Base-by-base conservation (phyloP, 2,113 vertebrate species). In the Dryoscopus gambensis region DNA sequence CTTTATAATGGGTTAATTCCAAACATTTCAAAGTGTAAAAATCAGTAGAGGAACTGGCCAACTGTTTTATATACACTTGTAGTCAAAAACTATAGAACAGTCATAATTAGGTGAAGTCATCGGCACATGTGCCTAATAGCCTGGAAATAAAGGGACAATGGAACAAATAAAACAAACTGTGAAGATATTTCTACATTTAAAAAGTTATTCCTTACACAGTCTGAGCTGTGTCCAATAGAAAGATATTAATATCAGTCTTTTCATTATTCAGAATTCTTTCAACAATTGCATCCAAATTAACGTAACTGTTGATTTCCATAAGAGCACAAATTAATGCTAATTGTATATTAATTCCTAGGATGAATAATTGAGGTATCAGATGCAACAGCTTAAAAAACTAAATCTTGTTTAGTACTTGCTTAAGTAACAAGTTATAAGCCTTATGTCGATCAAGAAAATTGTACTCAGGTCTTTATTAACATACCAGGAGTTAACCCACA, bases 361-460 rank as follows among this genome's bases (percentile, higher is more conserved):
- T 96, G 96, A 98, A 97, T 97, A 98, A 97, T 93, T 97, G 97
- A 98, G 59, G 95, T 97, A 98, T 97, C 95, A 94, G 87, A 97
- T 96, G 93, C 94, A 97, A 84, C 46, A 56, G 47, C 93, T 97
- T 65, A 96, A 95, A 98, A 98, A 96, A 28, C 77, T 87, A 85
- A 96, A 96, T 97, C 92, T 96, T 97, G 67, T 97, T 97, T 97
- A 93, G 90, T 96, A 67, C 56, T 96, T 69, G 69, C 56, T 96
- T 69, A 97, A 97, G 94, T 93, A 97, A 96, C 74, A 97, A 93
- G 92, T 96, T 87, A 93, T 86, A 78, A 95, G 80, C 89, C 62
- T 96, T 95, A 97, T 56, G 37, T 96, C 97, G 97, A 97, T 97
- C 94, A 97, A 96, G 96, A 97, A 97, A 98, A 96, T 93, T 96